Conservation (phyloP, 2,113 vertebrate genomes). For the Epinephelus fuscoguttatus region DNA sequence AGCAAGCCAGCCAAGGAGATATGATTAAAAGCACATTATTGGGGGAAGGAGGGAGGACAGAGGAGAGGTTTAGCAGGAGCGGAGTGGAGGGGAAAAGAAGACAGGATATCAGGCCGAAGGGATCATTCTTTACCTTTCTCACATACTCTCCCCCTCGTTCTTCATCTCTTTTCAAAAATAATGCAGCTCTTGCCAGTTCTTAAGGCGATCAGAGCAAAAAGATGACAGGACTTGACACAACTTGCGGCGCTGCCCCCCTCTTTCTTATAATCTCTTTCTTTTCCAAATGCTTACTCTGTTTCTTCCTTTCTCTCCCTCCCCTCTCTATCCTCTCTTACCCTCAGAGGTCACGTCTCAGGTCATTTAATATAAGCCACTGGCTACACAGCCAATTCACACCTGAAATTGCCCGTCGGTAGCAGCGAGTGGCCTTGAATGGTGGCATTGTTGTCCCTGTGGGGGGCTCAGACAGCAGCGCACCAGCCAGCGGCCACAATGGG, state of each 20-base stretch:
- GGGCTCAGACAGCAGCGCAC: conserved; percentile 75
- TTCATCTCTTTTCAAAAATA: conserved; percentile 35
- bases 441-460: conserved; percentile 80
- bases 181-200: conserved; percentile 41
- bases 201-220: conserved; percentile 56
- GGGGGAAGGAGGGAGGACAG: conserved; percentile 55
- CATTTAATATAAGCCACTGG: conserved; percentile 82
- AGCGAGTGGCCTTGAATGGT: conserved; percentile 79
- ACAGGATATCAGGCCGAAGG: conserved; percentile 43
- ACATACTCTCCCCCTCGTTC: conserved; percentile 24
- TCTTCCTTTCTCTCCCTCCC: conserved; percentile 29
- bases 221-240: conserved; percentile 55
- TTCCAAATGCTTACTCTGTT: conserved; percentile 47
- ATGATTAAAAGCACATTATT: conserved; percentile 83
- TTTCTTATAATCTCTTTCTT: conserved; percentile 46
- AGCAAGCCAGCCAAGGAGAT: conserved; percentile 74
- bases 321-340: conserved; percentile 43
- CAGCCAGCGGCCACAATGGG: conserved; percentile 75
- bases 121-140: conserved; percentile 51
- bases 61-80: conserved; percentile 51
- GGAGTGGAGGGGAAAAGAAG: conserved; percentile 38
- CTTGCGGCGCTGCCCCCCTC: conserved; percentile 20
- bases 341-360: conserved; percentile 74
- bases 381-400: conserved; percentile 82
- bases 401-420: conserved; percentile 78